Evolutionary conservation across 2,888 invertebrate genomes (phyloP).

Genomic region (Drosophila silvestris): DNA sequence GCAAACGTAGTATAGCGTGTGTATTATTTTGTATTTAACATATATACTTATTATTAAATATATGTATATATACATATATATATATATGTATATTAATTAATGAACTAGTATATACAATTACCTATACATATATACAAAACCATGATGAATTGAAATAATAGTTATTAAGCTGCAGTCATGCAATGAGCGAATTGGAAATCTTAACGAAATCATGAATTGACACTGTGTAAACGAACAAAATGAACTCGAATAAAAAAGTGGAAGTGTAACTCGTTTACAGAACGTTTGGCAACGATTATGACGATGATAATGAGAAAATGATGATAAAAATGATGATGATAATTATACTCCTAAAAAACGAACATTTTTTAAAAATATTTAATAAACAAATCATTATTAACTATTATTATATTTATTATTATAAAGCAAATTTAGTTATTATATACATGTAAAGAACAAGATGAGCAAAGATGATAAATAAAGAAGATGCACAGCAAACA

Average conservation of each 20-base stretch:
- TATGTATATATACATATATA: conserved; percentile 50
- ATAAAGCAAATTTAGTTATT: conserved; percentile 79
- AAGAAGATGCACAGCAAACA: conserved; percentile 62
- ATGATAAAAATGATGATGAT: conserved; percentile 64
- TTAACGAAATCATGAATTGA: conserved; percentile 25
- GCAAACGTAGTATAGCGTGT: conserved; percentile 30
- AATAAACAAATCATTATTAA: conserved; percentile 80
- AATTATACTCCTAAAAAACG: conserved; percentile 74
- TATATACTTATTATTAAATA: conserved; percentile 55
- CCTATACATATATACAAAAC: conserved; percentile 61
- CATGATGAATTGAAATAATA: conserved; percentile 75
- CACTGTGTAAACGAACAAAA: conserved; percentile 35
- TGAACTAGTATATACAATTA: conserved; percentile 75
- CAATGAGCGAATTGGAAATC: conserved; percentile 39
- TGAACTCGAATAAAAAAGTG: conserved; percentile 4
- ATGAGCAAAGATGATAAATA: conserved; percentile 60
- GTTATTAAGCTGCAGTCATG: conserved; percentile 63
- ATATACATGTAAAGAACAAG: conserved; percentile 74
- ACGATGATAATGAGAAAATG: conserved; percentile 48
- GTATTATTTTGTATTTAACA: conserved; percentile 58
- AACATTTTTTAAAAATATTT: conserved; percentile 81
- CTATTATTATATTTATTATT: conserved; percentile 77
- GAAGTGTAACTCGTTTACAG: conserved; percentile 34
- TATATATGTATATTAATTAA: conserved; percentile 66
- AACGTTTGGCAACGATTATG: conserved; percentile 56